Conservation (phyloP, 2,113 vertebrate species). For the Cygnus atratus region DNA sequence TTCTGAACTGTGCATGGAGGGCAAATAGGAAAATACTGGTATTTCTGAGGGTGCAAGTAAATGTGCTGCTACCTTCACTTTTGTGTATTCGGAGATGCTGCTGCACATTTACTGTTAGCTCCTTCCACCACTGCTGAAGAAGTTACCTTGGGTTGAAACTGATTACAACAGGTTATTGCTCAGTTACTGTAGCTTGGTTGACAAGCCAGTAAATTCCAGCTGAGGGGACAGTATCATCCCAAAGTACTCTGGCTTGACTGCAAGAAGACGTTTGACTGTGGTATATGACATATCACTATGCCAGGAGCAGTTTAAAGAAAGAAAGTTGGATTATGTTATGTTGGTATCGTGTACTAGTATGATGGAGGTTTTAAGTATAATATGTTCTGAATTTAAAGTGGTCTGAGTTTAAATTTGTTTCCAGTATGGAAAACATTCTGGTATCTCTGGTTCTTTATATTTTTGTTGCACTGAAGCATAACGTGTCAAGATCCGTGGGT, state of each 20-base stretch:
- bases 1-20: background rate
- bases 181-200: background rate
- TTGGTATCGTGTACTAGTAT: background rate
- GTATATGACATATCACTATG: accelerated
- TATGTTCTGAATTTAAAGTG: background rate
- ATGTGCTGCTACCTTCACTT: background rate
- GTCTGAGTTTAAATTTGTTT: background rate
- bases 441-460: background rate
- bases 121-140: background rate
- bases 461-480: background rate
- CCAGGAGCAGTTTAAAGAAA: background rate
- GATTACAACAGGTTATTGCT: background rate
- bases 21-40: background rate
- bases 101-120: background rate
- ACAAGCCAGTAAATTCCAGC: background rate
- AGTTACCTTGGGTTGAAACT: background rate
- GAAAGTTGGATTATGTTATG: background rate
- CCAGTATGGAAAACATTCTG: background rate
- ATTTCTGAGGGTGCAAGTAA: background rate
- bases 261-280: background rate
- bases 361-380: background rate
- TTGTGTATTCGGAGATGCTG: background rate
- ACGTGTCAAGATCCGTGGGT: background rate
- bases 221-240: background rate
- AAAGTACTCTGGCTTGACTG: background rate